These are phyloP conservation scores for Brienomyrus brachyistius DNA, from an alignment of 2,113 vertebrate species.

Conservation along the genomic window DNA sequence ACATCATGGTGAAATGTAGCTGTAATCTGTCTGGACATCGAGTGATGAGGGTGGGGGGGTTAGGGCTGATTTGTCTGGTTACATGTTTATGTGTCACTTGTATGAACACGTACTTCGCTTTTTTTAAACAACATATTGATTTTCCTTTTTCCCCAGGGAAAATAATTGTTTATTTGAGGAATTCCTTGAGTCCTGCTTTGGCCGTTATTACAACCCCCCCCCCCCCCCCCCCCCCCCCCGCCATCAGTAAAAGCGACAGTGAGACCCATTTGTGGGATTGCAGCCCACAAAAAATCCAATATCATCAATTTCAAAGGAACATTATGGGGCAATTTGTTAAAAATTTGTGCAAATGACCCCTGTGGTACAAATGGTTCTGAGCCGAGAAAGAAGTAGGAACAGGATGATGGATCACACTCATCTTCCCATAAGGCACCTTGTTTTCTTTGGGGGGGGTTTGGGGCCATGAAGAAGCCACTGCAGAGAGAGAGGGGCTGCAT, in stretches of 20 bases:
- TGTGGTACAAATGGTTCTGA: slow-evolving; percentile 35
- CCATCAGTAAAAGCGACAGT: not conserved
- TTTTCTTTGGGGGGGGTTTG: not conserved
- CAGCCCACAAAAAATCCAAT: not conserved
- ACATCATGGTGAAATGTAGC: not conserved
- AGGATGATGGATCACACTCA: slow-evolving; percentile 30
- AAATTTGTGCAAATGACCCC: slow-evolving; percentile 36
- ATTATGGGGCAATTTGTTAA: slow-evolving; percentile 31
- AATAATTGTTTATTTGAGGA: not conserved
- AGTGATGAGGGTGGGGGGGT: not conserved
- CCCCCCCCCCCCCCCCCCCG: not conserved
- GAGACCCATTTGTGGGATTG: not conserved
- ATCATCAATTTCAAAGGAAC: slow-evolving; percentile 18
- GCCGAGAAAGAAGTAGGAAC: slow-evolving; percentile 28
- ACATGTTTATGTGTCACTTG: not conserved
- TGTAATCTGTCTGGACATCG: not conserved
- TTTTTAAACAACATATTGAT: not conserved
- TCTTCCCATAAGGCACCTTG: slow-evolving; percentile 31
- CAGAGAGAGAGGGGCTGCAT: slow-evolving; percentile 29
- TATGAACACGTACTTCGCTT: not conserved
- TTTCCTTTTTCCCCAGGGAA: not conserved
- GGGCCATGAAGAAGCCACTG: slow-evolving; percentile 14
- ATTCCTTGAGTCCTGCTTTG: not conserved
- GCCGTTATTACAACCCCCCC: not conserved
- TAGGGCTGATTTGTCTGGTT: not conserved